phyloP scores from a whole-genome alignment of 2,888 invertebrate species.

The Stenoptilia bipunctidactyla region DNA sequence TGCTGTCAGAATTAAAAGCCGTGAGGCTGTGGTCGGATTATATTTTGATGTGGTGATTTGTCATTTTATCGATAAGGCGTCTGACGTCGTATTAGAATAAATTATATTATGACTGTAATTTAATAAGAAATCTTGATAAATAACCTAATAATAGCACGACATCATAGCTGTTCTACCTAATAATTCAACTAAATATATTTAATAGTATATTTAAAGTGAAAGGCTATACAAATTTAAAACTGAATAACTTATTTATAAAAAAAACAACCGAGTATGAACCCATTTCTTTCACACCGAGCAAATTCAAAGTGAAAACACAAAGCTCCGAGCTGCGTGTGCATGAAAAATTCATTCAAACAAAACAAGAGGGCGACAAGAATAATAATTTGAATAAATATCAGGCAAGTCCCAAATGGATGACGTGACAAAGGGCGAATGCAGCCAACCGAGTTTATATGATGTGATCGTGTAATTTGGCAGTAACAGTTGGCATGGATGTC shows the following conservation, averaged over 20 bases:
- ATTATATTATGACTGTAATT: slow-evolving; percentile 6
- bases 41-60: slow-evolving; percentile 22
- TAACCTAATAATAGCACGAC: too few relatives aligned
- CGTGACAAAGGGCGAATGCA: slow-evolving; percentile 56
- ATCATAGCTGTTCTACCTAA: too few relatives aligned
- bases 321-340: slow-evolving; percentile 53
- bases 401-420: slow-evolving; percentile 41
- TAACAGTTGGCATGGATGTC: slow-evolving; percentile 30
- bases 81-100: neutral
- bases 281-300: slow-evolving; percentile 46
- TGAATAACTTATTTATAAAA: slow-evolving; percentile 32
- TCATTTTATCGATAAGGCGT: slow-evolving; percentile 8
- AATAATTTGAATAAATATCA: slow-evolving; percentile 70
- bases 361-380: slow-evolving; percentile 61
- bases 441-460: slow-evolving; percentile 55
- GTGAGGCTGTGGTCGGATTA: slow-evolving; percentile 19
- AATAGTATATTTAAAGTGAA: too few relatives aligned
- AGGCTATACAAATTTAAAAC: too few relatives aligned
- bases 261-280: slow-evolving; percentile 52
- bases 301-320: slow-evolving; percentile 67
- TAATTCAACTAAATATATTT: too few relatives aligned
- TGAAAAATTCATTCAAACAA: slow-evolving; percentile 67
- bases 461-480: slow-evolving; percentile 62
- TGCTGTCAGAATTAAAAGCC: slow-evolving; percentile 19
- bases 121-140: slow-evolving; percentile 7